Evolutionary conservation across 2,888 invertebrate genomes (phyloP).

Genomic region (Ectropis crepuscularia): DNA sequence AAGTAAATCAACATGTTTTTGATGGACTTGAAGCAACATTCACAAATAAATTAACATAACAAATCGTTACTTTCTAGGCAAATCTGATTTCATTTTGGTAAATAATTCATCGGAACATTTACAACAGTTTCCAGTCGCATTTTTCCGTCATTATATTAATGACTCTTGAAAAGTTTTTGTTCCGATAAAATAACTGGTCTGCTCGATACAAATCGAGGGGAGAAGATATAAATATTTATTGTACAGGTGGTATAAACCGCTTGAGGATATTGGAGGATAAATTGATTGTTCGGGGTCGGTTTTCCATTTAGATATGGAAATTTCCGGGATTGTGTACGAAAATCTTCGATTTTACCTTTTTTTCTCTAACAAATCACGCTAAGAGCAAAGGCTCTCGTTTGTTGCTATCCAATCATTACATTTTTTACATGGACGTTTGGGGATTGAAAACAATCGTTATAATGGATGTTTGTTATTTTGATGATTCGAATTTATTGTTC

Average conservation of each 20-base stretch:
- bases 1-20: too few relatives aligned
- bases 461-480: constrained; percentile 1
- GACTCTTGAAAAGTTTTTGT: constrained; percentile 47
- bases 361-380: constrained; percentile 75
- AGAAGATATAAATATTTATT: constrained; percentile 82
- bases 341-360: constrained; percentile 80
- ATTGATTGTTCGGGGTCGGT: constrained; percentile 85
- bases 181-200: constrained; percentile 56
- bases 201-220: constrained; percentile 74
- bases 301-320: constrained; percentile 86
- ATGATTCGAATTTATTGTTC: background rate
- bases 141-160: constrained; percentile 30
- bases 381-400: constrained; percentile 57
- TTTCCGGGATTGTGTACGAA: constrained; percentile 83
- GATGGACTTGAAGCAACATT: too few relatives aligned
- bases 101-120: constrained; percentile 22
- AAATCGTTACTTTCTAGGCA: too few relatives aligned
- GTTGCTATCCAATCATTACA: constrained; percentile 50
- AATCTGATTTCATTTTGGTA: background rate
- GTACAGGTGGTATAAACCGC: constrained; percentile 84
- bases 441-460: constrained; percentile 18
- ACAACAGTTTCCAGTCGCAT: constrained; percentile 7
- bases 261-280: constrained; percentile 83
- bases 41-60: too few relatives aligned
- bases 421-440: constrained; percentile 23